Conservation (phyloP, 1,140 invertebrate species). For the Papilio machaon region DNA sequence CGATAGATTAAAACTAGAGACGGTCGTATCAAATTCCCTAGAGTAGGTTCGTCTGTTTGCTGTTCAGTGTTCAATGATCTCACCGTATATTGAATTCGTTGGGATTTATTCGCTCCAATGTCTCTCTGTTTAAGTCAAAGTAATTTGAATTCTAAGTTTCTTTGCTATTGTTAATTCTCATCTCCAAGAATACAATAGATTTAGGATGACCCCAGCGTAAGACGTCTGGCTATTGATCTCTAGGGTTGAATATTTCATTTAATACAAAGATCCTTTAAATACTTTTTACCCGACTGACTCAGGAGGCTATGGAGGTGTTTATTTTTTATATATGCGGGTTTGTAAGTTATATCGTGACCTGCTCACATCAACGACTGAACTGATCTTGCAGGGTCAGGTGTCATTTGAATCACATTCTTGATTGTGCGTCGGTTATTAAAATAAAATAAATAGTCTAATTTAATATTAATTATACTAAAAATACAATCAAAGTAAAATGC, state of each 20-base stretch:
- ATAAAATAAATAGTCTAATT: too few relatives aligned
- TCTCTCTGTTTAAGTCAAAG: not conserved
- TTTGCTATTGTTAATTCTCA: constrained; percentile 13
- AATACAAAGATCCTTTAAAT: too few relatives aligned
- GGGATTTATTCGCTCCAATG: constrained; percentile 18
- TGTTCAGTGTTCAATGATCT: constrained; percentile 20
- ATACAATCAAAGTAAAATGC: too few relatives aligned
- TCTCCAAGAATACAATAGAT: constrained; percentile 16
- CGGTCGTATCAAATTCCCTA: constrained; percentile 9
- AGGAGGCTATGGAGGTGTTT: too few relatives aligned
- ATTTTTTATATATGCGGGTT: too few relatives aligned
- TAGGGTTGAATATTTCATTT: not conserved
- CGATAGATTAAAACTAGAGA: constrained; percentile 22
- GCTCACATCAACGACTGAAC: too few relatives aligned
- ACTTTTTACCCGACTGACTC: too few relatives aligned
- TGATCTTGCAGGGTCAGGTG: too few relatives aligned
- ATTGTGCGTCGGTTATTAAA: too few relatives aligned
- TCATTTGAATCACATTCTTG: too few relatives aligned
- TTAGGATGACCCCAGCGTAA: not conserved
- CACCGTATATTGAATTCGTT: constrained; percentile 13
- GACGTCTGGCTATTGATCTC: constrained; percentile 6
- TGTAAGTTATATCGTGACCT: too few relatives aligned
- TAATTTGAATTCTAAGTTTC: constrained; percentile 20
- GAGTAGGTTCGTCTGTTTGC: constrained; percentile 5
- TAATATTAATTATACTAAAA: too few relatives aligned